Conservation (phyloP, 2,113 vertebrate species). For the Sceloporus tristichus region DNA sequence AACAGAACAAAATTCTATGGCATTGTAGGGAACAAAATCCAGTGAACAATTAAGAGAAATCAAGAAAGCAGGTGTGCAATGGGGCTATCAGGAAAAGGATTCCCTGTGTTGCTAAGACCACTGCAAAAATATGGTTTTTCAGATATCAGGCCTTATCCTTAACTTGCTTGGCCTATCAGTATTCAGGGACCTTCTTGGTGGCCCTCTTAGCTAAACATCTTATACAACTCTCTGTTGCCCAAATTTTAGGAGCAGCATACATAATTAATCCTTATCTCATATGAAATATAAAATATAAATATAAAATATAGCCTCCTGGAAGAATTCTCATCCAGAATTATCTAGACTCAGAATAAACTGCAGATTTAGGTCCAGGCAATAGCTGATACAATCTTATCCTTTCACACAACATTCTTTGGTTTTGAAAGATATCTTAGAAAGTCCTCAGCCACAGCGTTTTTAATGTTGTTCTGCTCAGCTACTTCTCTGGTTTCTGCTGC, state of each 20-base stretch:
- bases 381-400: background rate
- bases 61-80: background rate
- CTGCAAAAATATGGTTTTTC: background rate
- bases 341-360: background rate
- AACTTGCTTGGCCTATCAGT: background rate
- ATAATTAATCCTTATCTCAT: background rate
- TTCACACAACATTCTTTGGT: background rate
- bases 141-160: background rate
- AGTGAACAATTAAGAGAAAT: background rate
- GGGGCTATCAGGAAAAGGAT: no score
- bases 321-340: background rate
- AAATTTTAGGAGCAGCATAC: background rate
- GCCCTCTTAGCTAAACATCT: background rate
- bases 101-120: background rate
- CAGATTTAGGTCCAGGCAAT: background rate
- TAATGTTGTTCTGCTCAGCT: background rate
- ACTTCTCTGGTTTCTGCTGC: background rate
- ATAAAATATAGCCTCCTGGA: no score
- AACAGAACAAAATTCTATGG: background rate
- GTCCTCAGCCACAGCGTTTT: background rate
- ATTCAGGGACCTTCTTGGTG: background rate
- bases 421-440: no score
- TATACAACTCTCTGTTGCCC: background rate
- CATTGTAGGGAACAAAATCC: background rate
- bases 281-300: no score